phyloP scores from a whole-genome alignment of 2,888 invertebrate genomes.

The Sipha maydis region DNA sequence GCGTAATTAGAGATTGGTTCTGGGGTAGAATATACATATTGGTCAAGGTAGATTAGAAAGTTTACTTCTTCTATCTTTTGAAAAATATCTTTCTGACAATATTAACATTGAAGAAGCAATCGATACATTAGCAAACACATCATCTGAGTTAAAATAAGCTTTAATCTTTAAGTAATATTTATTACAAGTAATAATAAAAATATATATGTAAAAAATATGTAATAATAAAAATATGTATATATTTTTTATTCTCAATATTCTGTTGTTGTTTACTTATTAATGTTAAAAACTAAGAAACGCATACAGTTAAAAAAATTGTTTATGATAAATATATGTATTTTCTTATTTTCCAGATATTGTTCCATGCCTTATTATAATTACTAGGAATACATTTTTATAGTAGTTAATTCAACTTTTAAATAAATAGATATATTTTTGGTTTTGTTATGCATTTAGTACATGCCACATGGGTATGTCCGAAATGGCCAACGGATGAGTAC shows the following conservation, averaged over 20 bases:
- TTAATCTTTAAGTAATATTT: slow-evolving; percentile 19
- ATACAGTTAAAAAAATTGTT: neutral
- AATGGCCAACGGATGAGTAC: too few species aligned
- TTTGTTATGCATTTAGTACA: too few species aligned
- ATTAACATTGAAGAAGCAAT: slow-evolving; percentile 3
- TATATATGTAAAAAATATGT: too few species aligned
- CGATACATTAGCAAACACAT: neutral
- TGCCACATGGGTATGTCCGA: too few species aligned
- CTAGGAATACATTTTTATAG: neutral
- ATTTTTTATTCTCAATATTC: neutral
- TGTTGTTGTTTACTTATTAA: neutral
- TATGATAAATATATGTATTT: neutral
- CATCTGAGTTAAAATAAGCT: neutral
- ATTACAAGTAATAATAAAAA: neutral
- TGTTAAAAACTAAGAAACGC: neutral
- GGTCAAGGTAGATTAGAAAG: neutral
- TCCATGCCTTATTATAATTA: neutral
- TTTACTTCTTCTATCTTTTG: neutral
- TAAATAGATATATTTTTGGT: too few species aligned
- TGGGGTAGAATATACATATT: too few species aligned
- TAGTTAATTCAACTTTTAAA: slow-evolving; percentile 11
- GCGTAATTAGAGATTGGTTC: too few species aligned
- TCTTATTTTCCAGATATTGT: neutral
- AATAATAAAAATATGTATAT: too few species aligned
- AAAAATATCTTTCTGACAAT: slow-evolving; percentile 5